Evolutionary conservation across 2,113 vertebrate genomes (phyloP).

Genomic region (Chauna torquata): DNA sequence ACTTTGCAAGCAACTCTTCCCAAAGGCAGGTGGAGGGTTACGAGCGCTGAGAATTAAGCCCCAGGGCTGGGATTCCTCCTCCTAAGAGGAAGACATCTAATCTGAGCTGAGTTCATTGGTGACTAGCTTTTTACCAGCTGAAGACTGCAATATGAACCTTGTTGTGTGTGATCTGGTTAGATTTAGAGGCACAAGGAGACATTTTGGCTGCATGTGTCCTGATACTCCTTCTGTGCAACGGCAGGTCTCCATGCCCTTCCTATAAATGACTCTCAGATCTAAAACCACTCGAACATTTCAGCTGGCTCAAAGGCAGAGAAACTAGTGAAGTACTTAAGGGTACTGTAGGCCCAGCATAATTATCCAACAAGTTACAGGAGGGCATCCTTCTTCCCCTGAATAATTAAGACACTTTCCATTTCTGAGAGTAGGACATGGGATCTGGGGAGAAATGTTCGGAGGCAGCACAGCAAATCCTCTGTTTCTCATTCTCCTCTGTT

Average conservation of each 20-base stretch:
- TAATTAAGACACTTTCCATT: background rate
- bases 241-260: background rate
- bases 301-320: background rate
- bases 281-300: accelerated
- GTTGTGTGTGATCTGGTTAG: accelerated
- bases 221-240: too few relatives aligned
- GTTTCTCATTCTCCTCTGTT: background rate
- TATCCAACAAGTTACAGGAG: background rate
- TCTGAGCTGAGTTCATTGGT: accelerated
- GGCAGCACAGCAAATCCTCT: background rate
- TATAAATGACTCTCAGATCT: accelerated
- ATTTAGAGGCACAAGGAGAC: background rate
- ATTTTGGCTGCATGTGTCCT: background rate
- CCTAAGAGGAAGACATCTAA: too few relatives aligned
- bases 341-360: background rate
- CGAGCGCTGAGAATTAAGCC: background rate
- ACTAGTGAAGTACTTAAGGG: background rate
- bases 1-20: background rate
- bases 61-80: background rate
- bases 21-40: accelerated
- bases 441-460: background rate
- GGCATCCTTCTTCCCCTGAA: background rate
- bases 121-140: background rate
- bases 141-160: background rate
- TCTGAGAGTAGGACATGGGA: background rate